Conservation (phyloP, 2,113 vertebrate genomes). For the Sebastes schlegelii region DNA sequence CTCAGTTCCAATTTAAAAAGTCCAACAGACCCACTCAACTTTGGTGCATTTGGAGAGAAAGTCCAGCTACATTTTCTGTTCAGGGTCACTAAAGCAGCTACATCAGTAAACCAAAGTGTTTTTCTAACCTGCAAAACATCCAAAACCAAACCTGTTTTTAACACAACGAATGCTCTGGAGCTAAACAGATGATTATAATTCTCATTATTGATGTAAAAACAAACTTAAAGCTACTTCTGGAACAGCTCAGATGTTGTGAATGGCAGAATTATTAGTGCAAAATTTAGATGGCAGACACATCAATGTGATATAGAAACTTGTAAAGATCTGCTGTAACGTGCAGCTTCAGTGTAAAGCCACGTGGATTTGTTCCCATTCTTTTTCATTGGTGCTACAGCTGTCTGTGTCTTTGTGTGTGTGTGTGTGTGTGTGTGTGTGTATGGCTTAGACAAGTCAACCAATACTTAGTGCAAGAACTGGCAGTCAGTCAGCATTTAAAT, state of each 20-base stretch:
- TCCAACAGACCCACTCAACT: neutral
- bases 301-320: slow-evolving; percentile 7
- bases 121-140: neutral
- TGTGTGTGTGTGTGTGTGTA: slow-evolving; percentile 9
- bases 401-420: slow-evolving; percentile 18
- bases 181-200: too few species aligned
- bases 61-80: neutral
- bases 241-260: slow-evolving; percentile 1
- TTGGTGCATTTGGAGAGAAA: neutral
- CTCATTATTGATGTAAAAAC: neutral
- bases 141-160: neutral
- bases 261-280: slow-evolving; percentile 32
- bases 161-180: neutral
- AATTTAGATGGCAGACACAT: slow-evolving; percentile 11
- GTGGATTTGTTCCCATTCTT: slow-evolving; percentile 5
- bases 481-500: slow-evolving; percentile 31
- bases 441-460: slow-evolving; percentile 29
- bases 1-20: neutral
- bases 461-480: slow-evolving; percentile 51
- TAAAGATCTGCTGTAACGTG: neutral
- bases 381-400: slow-evolving; percentile 36
- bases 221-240: neutral
- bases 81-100: neutral
- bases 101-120: neutral
- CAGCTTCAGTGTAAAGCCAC: slow-evolving; percentile 20